Base-by-base conservation (phyloP, 1,140 invertebrate genomes). In the Harlomillsia oculata region DNA sequence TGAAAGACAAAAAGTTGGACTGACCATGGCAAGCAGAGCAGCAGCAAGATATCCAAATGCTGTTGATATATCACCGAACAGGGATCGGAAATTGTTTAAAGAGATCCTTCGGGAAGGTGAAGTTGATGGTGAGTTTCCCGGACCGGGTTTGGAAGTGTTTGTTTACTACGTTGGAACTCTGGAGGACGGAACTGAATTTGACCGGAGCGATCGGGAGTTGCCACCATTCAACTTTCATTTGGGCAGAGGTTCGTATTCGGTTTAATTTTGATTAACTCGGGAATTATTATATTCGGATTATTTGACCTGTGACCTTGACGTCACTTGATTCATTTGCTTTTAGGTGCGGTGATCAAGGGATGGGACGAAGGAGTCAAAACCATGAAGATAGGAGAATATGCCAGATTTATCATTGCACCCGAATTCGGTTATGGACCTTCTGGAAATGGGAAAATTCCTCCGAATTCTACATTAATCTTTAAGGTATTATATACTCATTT, bases 151-250 rank as follows among this genome's bases (percentile, higher is more conserved):
- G 44, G 83, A 78, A 64, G 94, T 97, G 1, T 82, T 69, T 20
- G 87, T 97, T 9, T 93, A 98, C 74, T 99, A 99, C 70, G 84
- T 82, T 18, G 95, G 95, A n/a, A 89, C 82, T 2, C 74, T 98
- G 13, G 68, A 82, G 6, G 85, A 95, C 76, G 95, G 94, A 23
- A 84, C 83, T 1, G 81, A 87, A 66, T 98, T 98, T 73, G 95
- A 99, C 74, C 92, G 90, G 0, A 95, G 89, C 70, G 34, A 48
- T 16, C 77, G 80, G 61, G 83, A 87, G 61, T 77, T 89, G 62
- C 79, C 81, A 45, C 82, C 87, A 2, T 98, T 98, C 71, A 75
- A 83, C 71, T 97, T 93, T 72, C 76, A 77, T 60, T 75, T 89
- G 52, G 90, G 82, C 65, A 82, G 82, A 79, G 85, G 85, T n/a